Base-by-base conservation (phyloP, 2,888 invertebrate genomes). In the Athalia rosae region DNA sequence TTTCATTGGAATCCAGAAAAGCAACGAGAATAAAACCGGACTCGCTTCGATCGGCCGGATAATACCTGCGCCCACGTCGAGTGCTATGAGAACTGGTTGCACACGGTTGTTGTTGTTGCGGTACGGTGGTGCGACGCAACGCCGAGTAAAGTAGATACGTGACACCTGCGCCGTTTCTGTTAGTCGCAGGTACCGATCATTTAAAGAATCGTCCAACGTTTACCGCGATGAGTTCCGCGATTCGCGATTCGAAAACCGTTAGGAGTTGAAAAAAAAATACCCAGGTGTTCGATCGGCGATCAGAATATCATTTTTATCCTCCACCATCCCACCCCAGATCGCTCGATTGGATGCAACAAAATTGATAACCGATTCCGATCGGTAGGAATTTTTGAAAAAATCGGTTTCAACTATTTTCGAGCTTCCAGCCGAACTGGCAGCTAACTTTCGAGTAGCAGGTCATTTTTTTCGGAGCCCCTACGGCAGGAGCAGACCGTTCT, bases 181-280 rank as follows among this genome's bases (percentile, higher is more conserved):
- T 28, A 28, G 1, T 28, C 28, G 28, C 50, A 28, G 47, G 15
- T 5, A 74, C 61, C 74, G 28, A 61, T 28, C 74, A 62, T 74
- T 61, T 74, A 74, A 45, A 74, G 74, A 5, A 74, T 50, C 28
- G 74, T 43, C 45, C 28, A 61, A 58, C 15, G 71, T 8, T 7
- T 53, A 3, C 7, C 11, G n/a, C 11, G 11, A 11, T n/a, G 53
- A n/a, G 9, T 53, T 7, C 53, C 11, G 28, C 28, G 28, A 28
- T 28, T 28, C 43, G 53, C 53, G 28, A 67, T 53, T 47, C 5
- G 9, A 47, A 15, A 41, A 13, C 41, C 43, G 8, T 47, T 15
- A 8, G 53, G 8, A 47, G 47, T 64, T 64, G 47, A 64, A n/a
- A n/a, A n/a, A n/a, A n/a, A 28, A 28, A 28, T 28, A 0, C 28